These are phyloP conservation scores for Pampus argenteus DNA, from an alignment of 2,797 vertebrate species.

Conservation along the genomic window DNA sequence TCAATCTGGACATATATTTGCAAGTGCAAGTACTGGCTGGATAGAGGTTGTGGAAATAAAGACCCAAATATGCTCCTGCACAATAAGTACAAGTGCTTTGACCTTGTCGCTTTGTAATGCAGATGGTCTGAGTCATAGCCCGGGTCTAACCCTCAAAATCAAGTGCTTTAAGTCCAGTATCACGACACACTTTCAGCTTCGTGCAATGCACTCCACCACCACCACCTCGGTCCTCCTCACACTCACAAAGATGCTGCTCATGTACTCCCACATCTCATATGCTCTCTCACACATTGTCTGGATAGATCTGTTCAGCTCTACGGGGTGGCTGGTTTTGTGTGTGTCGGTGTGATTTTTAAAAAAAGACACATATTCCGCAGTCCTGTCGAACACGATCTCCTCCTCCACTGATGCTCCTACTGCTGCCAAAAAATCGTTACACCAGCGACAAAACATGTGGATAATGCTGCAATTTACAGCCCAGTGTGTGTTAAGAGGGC, in stretches of 20 bases:
- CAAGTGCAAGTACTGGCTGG: background rate
- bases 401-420: constrained; percentile 33
- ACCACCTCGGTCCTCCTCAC: constrained; percentile 9
- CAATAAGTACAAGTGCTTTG: background rate
- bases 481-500: background rate
- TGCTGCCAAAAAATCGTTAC: constrained; percentile 2
- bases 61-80: background rate
- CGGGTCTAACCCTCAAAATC: background rate
- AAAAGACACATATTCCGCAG: too few relatives aligned
- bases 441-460: background rate
- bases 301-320: background rate
- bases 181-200: constrained; percentile 53
- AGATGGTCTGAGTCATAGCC: constrained; percentile 53
- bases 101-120: constrained; percentile 35
- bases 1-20: background rate
- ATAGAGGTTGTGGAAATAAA: background rate
- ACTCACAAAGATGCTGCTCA: constrained; percentile 39
- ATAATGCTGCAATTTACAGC: constrained; percentile 5
- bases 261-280: constrained; percentile 38
- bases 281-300: constrained; percentile 27
- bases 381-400: constrained; percentile 30
- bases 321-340: background rate
- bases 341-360: constrained; percentile 10
- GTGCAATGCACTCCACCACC: constrained; percentile 8
- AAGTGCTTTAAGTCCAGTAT: constrained; percentile 18